Base-by-base conservation (phyloP, 2,888 invertebrate species). In the Xanthorhoe designata region DNA sequence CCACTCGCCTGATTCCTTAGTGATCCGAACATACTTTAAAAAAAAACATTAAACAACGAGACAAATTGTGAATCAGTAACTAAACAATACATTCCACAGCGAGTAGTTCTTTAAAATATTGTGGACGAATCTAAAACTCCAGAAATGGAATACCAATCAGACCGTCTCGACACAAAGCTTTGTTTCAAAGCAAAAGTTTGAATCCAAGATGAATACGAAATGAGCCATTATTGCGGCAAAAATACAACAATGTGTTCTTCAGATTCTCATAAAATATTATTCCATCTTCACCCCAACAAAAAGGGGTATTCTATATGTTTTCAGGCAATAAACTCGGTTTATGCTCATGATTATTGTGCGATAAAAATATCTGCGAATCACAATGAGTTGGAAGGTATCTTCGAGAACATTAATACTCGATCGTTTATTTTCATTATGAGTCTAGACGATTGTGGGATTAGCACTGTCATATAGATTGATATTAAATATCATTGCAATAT, bases 191-290 rank as follows among this genome's bases (percentile, higher is more conserved):
- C 70, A 64, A 61, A 65, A 67, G 69, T 66, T 71, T 67, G 62
- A 61, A 65, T 60, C 52, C 65, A 65, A 69, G 69, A 69, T 58
- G 73, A 73, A 73, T 73, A 64, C 71, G 53, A 62, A 70, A 73
- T 73, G 70, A 71, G 65, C 71, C 68, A 66, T 68, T 63, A 65
- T 58, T 66, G 63, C 35, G 50, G 63, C 68, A 68, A 65, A 66
- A 69, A 68, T 68, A 69, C 67, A 68, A 71, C 64, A 68, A 66
- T 62, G 65, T 61, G 64, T 68, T 67, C 67, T 67, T 68, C 61
- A 68, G 68, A 68, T 68, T 68, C 68, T 64, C 64, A 68, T 68
- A 68, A 68, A 68, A 64, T 68, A 68, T 68, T 68, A 59, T 58
- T 57, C 68, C 64, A 68, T 68, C 68, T 64, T 54, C 60, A 59